Base-by-base conservation (phyloP, 2,113 vertebrate genomes). In the Macrotus californicus region DNA sequence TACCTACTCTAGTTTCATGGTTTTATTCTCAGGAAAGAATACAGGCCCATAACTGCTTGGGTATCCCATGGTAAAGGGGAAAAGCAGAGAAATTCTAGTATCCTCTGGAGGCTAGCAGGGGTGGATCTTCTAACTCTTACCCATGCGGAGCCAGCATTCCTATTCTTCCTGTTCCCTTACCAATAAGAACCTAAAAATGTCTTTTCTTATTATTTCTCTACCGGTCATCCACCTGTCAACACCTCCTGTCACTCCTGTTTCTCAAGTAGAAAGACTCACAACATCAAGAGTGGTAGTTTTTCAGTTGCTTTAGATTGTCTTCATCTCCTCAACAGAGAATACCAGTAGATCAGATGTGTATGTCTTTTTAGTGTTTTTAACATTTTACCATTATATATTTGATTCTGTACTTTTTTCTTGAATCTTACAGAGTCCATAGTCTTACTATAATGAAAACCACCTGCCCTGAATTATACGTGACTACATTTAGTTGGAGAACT, bases 341-440 rank as follows among this genome's bases (percentile, higher is more conserved):
- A 73, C 70, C 72, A 69, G n/a, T 87, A 96, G 36, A 48, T 56
- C 8, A 76, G 34, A 69, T 11, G 7, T 41, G 34, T 66, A 18
- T 12, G 22, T 86, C 56, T 82, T 93, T 84, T 89, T 66, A 86
- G 50, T n/a, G 41, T 94, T 80, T 95, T 96, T 91, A 83, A 83
- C 6, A 75, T 18, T 43, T 80, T 87, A 34, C 3, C 61, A n/a
- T 73, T 93, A 43, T 36, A 26, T 85, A 34, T 76, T 94, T 91
- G 24, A 83, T 34, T 91, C 36, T 48, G 0, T 73, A 36, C 19
- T 67, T 94, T 64, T 83, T 96, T 76, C 43, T 61, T 93, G 12
- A 91, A 59, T 89, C 18, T 66, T 56, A 67, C 11, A 66, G 59
- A 87, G 31, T 72, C 46, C 13, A 59, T 39, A 85, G 70, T 94